phyloP scores from a whole-genome alignment of 2,888 invertebrate species.

The Bruchidius siliquastri region DNA sequence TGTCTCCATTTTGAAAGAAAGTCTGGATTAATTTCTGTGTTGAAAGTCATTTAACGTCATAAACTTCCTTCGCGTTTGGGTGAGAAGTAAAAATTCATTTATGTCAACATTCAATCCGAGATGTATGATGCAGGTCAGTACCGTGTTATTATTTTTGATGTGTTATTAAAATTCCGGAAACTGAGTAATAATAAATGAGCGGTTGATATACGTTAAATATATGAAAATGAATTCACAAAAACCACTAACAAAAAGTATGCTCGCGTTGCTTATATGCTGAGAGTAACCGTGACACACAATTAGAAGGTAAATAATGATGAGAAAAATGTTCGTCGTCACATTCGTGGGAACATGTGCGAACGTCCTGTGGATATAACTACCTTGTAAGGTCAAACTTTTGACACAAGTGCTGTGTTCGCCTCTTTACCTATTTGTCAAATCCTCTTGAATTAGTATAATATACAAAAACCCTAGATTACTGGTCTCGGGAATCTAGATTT shows the following conservation, averaged over 20 bases:
- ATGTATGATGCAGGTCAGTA: not conserved
- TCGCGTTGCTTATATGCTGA: not conserved
- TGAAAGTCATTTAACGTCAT: too few species aligned
- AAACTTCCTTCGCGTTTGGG: too few species aligned
- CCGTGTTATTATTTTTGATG: not conserved
- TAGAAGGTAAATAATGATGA: not conserved
- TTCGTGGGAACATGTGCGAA: slow-evolving; percentile 26
- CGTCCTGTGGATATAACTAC: slow-evolving; percentile 31
- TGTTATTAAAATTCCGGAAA: not conserved
- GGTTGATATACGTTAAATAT: not conserved
- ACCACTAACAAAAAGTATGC: not conserved
- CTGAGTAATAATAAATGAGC: not conserved
- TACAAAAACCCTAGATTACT: too few species aligned
- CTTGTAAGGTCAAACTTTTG: slow-evolving; percentile 28
- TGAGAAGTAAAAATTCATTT: too few species aligned
- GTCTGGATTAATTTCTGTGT: too few species aligned
- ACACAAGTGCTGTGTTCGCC: not conserved
- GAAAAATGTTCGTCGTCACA: not conserved
- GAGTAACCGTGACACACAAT: not conserved
- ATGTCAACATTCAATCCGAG: not conserved
- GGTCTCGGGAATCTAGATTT: too few species aligned
- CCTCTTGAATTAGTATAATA: not conserved
- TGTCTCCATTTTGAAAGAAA: too few species aligned
- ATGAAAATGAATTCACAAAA: not conserved
- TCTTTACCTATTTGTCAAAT: not conserved